Conservation (phyloP, 2,888 invertebrate genomes). For the Rhodophaea formosa region DNA sequence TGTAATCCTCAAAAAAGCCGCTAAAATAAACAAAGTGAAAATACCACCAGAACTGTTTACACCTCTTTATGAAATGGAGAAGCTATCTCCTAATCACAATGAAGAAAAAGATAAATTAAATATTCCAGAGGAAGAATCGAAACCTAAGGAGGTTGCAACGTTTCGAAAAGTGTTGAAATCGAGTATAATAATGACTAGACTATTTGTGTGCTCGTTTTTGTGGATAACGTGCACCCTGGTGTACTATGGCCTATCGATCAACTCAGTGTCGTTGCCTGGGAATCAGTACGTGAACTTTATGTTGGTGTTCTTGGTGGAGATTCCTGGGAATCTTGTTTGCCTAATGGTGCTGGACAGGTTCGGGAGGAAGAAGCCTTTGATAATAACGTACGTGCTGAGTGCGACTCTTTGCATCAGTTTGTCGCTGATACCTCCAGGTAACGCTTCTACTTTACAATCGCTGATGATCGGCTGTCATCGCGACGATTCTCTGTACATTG, state of each 20-base stretch:
- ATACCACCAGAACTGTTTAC: constrained; percentile 65
- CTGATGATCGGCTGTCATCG: too few species aligned
- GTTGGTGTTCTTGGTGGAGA: constrained; percentile 83
- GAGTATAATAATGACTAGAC: constrained; percentile 76
- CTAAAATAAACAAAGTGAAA: constrained; percentile 82
- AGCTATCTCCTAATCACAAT: constrained; percentile 26
- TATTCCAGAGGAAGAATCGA: constrained; percentile 27
- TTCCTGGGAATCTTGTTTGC: constrained; percentile 86
- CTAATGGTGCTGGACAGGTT: constrained; percentile 83
- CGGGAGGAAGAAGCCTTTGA: constrained; percentile 84
- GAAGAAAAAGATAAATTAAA: constrained; percentile 29
- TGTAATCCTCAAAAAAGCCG: constrained; percentile 83
- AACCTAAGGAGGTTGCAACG: constrained; percentile 37
- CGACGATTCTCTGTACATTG: too few species aligned
- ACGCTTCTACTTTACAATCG: constrained; percentile 24
- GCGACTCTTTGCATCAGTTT: constrained; percentile 82
- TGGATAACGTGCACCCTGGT: constrained; percentile 91
- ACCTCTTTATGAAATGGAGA: constrained; percentile 55
- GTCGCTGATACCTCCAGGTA: constrained; percentile 81
- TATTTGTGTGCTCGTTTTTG: constrained; percentile 85
- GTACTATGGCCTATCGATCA: constrained; percentile 90
- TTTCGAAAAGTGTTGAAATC: constrained; percentile 76
- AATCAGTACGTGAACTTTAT: constrained; percentile 90
- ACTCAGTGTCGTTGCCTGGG: constrained; percentile 87
- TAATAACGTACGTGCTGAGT: constrained; percentile 83